Conservation (phyloP, 1,140 invertebrate species). For the fruit fly (Drosophila melanogaster) region DNA sequence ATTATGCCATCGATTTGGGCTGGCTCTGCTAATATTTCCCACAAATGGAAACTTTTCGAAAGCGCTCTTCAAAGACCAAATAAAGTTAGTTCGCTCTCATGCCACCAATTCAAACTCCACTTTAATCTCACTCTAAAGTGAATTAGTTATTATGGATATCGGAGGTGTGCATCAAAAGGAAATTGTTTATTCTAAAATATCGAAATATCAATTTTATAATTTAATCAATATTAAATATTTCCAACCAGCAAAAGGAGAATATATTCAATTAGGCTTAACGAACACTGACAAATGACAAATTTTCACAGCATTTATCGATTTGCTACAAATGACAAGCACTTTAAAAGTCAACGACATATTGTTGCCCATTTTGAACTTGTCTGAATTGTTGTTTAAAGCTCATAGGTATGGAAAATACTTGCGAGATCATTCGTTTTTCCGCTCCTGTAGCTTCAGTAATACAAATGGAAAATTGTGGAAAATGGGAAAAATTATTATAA, state of each 20-base stretch:
- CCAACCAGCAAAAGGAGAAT: too few relatives aligned
- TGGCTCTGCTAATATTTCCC: conserved; percentile 10
- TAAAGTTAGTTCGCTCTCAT: conserved; percentile 1
- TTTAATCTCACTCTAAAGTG: not conserved
- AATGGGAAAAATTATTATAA: not conserved
- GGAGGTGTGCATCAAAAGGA: not conserved
- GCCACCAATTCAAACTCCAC: not conserved
- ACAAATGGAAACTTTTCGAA: conserved; percentile 29
- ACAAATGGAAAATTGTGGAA: conserved; percentile 14
- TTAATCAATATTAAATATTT: too few relatives aligned
- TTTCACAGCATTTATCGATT: not conserved
- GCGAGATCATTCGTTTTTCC: conserved; percentile 14
- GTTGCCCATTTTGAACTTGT: not conserved
- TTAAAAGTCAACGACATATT: not conserved
- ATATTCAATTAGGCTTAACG: not conserved
- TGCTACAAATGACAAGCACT: not conserved
- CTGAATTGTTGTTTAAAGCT: not conserved
- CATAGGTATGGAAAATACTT: conserved; percentile 5
- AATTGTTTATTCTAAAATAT: not conserved
- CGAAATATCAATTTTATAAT: too few relatives aligned
- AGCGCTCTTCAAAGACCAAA: conserved; percentile 6
- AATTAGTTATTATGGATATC: not conserved
- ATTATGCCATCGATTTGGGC: conserved; percentile 50
- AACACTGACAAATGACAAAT: not conserved
- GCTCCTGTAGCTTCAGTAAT: conserved; percentile 25